phyloP scores from a whole-genome alignment of 2,113 vertebrate species.

The Channa argus region DNA sequence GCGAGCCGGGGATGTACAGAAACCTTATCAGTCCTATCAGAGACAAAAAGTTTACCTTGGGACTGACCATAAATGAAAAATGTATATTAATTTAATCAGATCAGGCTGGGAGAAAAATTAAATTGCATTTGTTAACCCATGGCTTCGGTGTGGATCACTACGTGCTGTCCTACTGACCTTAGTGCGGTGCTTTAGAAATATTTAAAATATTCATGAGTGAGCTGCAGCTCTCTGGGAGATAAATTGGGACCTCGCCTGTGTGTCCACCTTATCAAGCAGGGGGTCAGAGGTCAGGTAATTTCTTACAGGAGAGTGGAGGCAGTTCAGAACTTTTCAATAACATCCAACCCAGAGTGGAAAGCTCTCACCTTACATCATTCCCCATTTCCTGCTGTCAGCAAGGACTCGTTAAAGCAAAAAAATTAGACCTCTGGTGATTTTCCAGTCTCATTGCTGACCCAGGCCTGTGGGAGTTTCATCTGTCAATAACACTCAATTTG shows the following conservation, averaged over 20 bases:
- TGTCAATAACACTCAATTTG: conserved; percentile 26
- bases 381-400: conserved; percentile 39
- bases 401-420: conserved; percentile 29
- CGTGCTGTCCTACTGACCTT: conserved; percentile 53
- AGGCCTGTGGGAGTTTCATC: conserved; percentile 14
- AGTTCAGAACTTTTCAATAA: conserved; percentile 40
- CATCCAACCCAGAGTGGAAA: conserved; percentile 42
- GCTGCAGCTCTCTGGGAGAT: conserved; percentile 41
- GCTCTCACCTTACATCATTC: conserved; percentile 40
- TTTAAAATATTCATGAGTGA: conserved; percentile 73
- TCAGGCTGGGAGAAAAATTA: conserved; percentile 24
- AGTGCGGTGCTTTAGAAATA: conserved; percentile 19
- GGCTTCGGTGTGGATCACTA: conserved; percentile 52
- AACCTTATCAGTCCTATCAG: conserved; percentile 42
- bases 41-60: conserved; percentile 2
- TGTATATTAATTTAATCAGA: conserved; percentile 41
- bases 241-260: conserved; percentile 43
- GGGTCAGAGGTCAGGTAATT: conserved; percentile 59
- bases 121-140: conserved; percentile 58
- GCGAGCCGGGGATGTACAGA: conserved; percentile 25
- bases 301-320: conserved; percentile 24
- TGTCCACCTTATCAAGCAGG: conserved; percentile 54
- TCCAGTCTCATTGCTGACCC: conserved; percentile 8
- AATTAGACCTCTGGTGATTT: not conserved
- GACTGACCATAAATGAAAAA: conserved; percentile 20